Percentiles rank a stretch among this genome's conserved stretches.
Conservation (phyloP, 1,140 invertebrate species). For the Lordiphosa collinella region DNA sequence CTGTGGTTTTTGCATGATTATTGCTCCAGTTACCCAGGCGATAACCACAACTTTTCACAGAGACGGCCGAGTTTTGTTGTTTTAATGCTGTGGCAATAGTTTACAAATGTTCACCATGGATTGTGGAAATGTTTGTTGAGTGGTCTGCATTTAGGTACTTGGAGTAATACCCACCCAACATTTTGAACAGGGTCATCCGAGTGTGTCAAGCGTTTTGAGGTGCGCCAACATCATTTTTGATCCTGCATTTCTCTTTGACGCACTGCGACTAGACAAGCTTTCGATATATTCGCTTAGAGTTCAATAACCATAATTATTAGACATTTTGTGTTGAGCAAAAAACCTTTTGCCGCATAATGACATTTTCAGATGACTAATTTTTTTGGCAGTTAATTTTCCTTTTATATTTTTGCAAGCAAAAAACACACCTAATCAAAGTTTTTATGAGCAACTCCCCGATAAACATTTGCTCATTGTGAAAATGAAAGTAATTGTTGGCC, state of each 20-base stretch:
- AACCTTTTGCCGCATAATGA: no score
- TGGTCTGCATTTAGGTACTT: no score
- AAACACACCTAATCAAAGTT: neutral
- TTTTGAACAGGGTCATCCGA: no score
- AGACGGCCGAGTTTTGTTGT: slow-evolving; percentile 28
- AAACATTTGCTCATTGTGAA: slow-evolving; percentile 41
- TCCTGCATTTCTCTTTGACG: no score
- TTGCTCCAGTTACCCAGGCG: slow-evolving; percentile 64
- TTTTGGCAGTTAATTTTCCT: neutral
- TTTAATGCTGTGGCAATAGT: slow-evolving; percentile 36
- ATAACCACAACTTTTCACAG: slow-evolving; percentile 22
- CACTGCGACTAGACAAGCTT: no score
- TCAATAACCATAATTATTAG: no score
- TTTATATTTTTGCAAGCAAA: neutral
- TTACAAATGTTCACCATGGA: neutral
- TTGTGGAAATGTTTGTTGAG: no score
- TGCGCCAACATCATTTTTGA: no score
- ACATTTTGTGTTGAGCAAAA: no score
- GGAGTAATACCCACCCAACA: no score
- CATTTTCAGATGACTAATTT: neutral
- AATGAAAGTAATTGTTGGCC: slow-evolving; percentile 66
- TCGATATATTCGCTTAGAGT: neutral
- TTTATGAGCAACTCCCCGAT: no score
- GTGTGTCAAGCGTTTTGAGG: no score
- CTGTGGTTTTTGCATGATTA: slow-evolving; percentile 69